phyloP scores from a whole-genome alignment of 2,888 invertebrate species.

The Adelphocoris suturalis region DNA sequence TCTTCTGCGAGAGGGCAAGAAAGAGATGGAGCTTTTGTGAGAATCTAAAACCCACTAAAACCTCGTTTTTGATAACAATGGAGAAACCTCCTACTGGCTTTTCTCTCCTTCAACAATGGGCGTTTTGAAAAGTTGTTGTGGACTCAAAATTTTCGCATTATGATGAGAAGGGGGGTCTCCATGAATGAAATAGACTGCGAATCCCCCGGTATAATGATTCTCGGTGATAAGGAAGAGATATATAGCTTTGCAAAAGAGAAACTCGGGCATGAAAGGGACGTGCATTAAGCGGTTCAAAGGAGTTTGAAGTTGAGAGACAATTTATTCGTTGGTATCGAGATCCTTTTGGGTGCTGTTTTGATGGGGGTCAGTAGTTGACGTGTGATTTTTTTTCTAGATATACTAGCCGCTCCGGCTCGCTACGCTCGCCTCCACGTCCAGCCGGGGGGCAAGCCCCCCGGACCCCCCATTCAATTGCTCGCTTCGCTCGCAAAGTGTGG shows the following conservation, averaged over 20 bases:
- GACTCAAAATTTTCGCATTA: neutral
- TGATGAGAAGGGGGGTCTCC: neutral
- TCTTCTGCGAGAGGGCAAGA: neutral
- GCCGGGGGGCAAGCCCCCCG: too few relatives aligned
- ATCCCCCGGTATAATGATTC: slow-evolving; percentile 3
- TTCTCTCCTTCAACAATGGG: slow-evolving; percentile 28
- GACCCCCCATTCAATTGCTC: too few relatives aligned
- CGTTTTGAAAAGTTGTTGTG: slow-evolving; percentile 28
- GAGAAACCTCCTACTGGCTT: slow-evolving; percentile 15
- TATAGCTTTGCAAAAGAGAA: neutral
- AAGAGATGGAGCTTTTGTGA: neutral
- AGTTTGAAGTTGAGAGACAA: too few relatives aligned
- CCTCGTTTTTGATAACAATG: neutral
- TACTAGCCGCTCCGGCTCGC: too few relatives aligned
- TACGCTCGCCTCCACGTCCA: too few relatives aligned
- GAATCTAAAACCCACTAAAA: neutral
- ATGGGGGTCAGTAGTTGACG: too few relatives aligned
- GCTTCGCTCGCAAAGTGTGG: too few relatives aligned
- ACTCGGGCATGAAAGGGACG: too few relatives aligned
- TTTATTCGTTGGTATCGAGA: too few relatives aligned
- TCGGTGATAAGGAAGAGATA: neutral
- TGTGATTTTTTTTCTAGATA: too few relatives aligned
- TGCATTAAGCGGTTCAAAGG: too few relatives aligned
- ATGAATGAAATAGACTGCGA: slow-evolving; percentile 23
- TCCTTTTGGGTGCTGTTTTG: too few relatives aligned